Evolutionary conservation across 2,113 vertebrate species (phyloP).

Genomic region (Lampris incognitus): DNA sequence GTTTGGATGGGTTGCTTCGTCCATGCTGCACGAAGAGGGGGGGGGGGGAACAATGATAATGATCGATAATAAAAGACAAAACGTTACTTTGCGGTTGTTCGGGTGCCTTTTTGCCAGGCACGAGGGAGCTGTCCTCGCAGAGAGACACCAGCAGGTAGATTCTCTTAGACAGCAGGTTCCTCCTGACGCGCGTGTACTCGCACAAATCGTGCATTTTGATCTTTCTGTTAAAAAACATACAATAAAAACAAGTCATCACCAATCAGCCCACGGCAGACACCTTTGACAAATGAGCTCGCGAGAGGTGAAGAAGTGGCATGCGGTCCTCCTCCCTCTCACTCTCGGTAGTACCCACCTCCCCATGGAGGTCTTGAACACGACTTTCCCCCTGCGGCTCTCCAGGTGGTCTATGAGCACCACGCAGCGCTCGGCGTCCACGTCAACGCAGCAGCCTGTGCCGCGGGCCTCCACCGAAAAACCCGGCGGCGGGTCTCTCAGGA

Average conservation of each 20-base stretch:
- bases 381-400: slow-evolving; percentile 27
- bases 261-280: background rate
- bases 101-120: background rate
- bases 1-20: too few relatives aligned
- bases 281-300: too few relatives aligned
- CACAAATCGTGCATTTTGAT: slow-evolving; percentile 63
- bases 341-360: slow-evolving; percentile 57
- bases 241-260: background rate
- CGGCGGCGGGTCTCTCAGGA: slow-evolving; percentile 61
- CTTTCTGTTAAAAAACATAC: slow-evolving; percentile 48
- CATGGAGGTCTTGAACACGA: slow-evolving; percentile 68
- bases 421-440: slow-evolving; percentile 42
- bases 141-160: slow-evolving; percentile 65
- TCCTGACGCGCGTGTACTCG: slow-evolving; percentile 69
- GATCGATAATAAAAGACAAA: too few relatives aligned
- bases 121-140: slow-evolving; percentile 13
- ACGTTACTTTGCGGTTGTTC: slow-evolving; percentile 31
- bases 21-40: too few relatives aligned
- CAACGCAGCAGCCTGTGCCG: slow-evolving; percentile 33
- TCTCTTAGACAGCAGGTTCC: slow-evolving; percentile 69
- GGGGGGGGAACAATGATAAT: too few relatives aligned
- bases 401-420: slow-evolving; percentile 74
- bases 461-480: slow-evolving; percentile 64
- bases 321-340: background rate
- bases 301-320: background rate